Evolutionary conservation across 1,140 invertebrate genomes (phyloP), one percentile per base, ranked within the genome.

Genomic region (Pseudomyrmex cubaensis): DNA sequence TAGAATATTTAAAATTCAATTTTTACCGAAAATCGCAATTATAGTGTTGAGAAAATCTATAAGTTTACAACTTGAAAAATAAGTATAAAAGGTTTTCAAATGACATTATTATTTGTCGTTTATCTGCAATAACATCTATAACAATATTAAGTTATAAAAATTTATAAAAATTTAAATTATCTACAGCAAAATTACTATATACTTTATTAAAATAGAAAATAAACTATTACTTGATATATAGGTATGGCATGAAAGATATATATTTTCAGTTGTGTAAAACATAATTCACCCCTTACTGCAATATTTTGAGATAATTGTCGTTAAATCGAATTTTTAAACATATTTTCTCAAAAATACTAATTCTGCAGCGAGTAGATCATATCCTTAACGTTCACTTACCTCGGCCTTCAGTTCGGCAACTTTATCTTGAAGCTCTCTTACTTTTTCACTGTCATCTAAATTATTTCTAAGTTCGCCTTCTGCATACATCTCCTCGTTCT

Each of bases 401-500:
- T 99, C 98, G 56, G 98, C 97, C 94, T 98, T 98, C 15, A 98
- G 95, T 94, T 99, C 98, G 48, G 97, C 97, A 78, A 99, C 96
- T 93, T 97, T 97, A 94, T 98, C 98, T 93, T 98, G 97, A 57
- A 99, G 95, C 90, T 98, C 98, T 66, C 97, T 96, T 17, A 98
- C 97, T 90, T 97, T 96, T 80, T 98, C 97, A 78, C 97, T 97
- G 89, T 98, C 97, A 82, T 97, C 97, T 83, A 97, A 94, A 91
- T 97, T 97, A 77, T 96, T 96, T 83, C 97, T 95, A 52, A 99
- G 95, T 93, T 98, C 97, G 35, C 97, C 97, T 93, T 98, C 97
- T 4, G 98, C 97, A 5, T 98, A 95, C 95, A 98, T 97, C 94
- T 99, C 98, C 93, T 98, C 97, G 93, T 98, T 98, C 98, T 99